Conservation (phyloP, 2,113 vertebrate genomes). For the Silurus meridionalis region DNA sequence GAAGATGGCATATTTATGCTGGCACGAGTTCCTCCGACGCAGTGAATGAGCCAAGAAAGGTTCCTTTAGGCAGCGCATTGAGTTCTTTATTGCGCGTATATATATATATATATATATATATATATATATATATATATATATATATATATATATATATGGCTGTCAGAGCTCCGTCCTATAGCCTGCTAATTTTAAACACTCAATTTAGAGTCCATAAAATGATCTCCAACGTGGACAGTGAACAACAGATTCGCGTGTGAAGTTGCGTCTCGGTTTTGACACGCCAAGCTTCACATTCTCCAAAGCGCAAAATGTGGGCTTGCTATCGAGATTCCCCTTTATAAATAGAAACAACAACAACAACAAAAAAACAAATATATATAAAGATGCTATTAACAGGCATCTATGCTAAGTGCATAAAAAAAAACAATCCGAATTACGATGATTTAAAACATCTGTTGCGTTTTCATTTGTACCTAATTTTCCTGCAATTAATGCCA, state of each 20-base stretch:
- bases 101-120: background rate
- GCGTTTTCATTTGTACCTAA: constrained; percentile 51
- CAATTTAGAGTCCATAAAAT: constrained; percentile 4
- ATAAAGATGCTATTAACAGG: constrained; percentile 24
- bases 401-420: constrained; percentile 6
- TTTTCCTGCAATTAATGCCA: constrained; percentile 44
- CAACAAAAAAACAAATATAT: too few species aligned
- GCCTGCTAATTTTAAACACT: constrained; percentile 40
- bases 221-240: constrained; percentile 29
- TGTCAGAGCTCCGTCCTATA: constrained; percentile 43
- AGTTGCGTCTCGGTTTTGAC: background rate
- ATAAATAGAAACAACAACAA: too few species aligned
- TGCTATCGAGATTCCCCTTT: too few species aligned
- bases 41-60: constrained; percentile 54
- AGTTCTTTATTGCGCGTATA: constrained; percentile 51
- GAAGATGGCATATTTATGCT: constrained; percentile 54
- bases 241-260: constrained; percentile 26
- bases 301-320: background rate
- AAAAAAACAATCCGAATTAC: constrained; percentile 34
- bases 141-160: background rate
- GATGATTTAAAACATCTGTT: constrained; percentile 57
- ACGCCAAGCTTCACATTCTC: background rate
- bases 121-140: too few species aligned
- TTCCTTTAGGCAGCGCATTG: constrained; percentile 49
- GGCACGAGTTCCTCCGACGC: constrained; percentile 55